Percentiles rank a stretch among this genome's conserved stretches.
phyloP scores from a whole-genome alignment of 2,888 invertebrate genomes.

The Tetragnatha montana region DNA sequence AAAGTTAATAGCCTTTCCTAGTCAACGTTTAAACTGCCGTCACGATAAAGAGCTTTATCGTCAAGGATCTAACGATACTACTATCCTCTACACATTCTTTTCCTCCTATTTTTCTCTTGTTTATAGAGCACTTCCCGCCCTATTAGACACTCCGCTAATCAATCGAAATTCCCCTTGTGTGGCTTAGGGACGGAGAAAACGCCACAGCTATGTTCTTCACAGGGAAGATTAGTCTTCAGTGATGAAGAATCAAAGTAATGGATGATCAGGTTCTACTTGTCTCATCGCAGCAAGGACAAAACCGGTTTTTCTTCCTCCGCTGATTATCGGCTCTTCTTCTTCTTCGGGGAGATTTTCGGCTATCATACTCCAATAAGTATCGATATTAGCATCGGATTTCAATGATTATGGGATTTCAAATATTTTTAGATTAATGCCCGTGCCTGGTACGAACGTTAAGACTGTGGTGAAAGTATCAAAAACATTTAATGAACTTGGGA shows the following conservation, averaged over 20 bases:
- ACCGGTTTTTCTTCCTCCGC: background rate
- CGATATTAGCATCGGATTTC: no score
- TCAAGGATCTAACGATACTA: constrained; percentile 43
- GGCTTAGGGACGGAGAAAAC: constrained; percentile 48
- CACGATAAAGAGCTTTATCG: constrained; percentile 40
- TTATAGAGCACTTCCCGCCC: constrained; percentile 56
- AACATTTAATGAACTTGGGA: no score
- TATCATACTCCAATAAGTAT: background rate
- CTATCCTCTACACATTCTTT: constrained; percentile 34
- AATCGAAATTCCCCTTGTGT: constrained; percentile 56
- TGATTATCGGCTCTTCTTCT: constrained; percentile 10
- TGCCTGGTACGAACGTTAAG: no score
- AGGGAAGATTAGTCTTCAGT: constrained; percentile 56
- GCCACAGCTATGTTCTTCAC: constrained; percentile 35
- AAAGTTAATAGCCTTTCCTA: constrained; percentile 24
- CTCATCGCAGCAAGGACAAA: constrained; percentile 16
- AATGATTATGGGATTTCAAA: no score
- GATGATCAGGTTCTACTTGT: constrained; percentile 55
- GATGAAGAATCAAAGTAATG: constrained; percentile 50
- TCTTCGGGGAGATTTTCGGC: background rate
- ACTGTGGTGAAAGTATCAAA: no score
- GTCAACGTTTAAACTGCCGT: constrained; percentile 30
- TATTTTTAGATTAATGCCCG: no score
- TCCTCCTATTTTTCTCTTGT: constrained; percentile 40
- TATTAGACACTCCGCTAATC: constrained; percentile 50